Percentiles rank a stretch among this genome's conserved stretches.
Evolutionary conservation across 2,797 vertebrate species (phyloP).

Genomic region (Lophotriccus pileatus): DNA sequence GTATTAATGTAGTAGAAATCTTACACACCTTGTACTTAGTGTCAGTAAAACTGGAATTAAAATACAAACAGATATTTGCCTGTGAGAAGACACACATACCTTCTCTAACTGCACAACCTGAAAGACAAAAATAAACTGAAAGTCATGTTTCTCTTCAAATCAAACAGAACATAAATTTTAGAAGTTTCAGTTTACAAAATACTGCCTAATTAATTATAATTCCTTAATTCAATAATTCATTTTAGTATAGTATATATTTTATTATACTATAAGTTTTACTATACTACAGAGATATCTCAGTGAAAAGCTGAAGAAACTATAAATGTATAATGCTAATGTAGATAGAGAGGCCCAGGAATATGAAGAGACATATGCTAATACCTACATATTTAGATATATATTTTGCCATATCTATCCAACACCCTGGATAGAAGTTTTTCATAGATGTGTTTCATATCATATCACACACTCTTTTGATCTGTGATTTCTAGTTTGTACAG

Average conservation of each 20-base stretch:
- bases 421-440: neutral
- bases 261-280: neutral
- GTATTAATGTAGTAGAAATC: neutral
- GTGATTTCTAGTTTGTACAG: neutral
- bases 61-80: neutral
- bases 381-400: neutral
- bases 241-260: neutral
- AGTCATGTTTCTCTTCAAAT: neutral
- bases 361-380: neutral
- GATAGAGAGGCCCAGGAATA: neutral
- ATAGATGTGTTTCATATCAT: neutral
- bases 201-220: neutral
- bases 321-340: neutral
- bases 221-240: neutral
- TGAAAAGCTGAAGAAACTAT: neutral
- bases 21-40: neutral
- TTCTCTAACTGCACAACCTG: constrained; percentile 60
- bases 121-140: constrained; percentile 22
- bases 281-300: neutral
- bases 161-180: neutral
- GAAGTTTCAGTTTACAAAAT: neutral
- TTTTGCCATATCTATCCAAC: neutral
- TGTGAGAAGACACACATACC: constrained; percentile 34
- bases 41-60: neutral
- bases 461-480: neutral